Evolutionary conservation across 1,140 invertebrate genomes (phyloP), one percentile per base, ranked within the genome.

Genomic region (Diabrotica undecimpunctata): DNA sequence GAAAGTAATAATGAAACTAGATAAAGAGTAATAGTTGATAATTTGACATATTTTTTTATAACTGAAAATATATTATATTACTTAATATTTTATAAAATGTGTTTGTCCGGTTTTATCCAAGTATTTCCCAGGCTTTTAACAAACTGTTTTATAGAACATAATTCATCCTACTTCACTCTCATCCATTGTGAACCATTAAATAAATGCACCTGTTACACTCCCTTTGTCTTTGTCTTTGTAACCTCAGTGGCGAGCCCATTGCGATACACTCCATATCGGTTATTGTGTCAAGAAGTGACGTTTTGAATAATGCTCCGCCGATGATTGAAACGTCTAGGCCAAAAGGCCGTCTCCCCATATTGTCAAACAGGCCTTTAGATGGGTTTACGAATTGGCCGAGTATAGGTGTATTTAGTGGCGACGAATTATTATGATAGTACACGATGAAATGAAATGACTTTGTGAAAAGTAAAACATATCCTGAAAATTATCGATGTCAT

Each of bases 271-370:
- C 38, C 61, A 58, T 64, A 64, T 64, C 62, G 62, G 62, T 64
- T 53, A 64, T 58, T 51, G 55, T 64, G 62, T 39, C 62, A 64
- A 41, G 39, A 53, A 51, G 38, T 64, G 54, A 64, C 62, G n/a
- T 57, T 58, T 57, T 64, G 62, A 64, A 57, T 64, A 64, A 64
- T 58, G 41, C 10, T 11, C 54, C 11, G 14, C 62, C 39, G 54
- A 64, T 64, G 62, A 64, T 64, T 12, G 41, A 51, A 37, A 38
- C 12, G 55, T 52, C 35, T 62, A 35, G 61, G 61, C 54, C 36
- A 64, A 51, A 51, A 14, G 54, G 12, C 12, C 41, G n/a, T 46
- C 37, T 10, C 55, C 25, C 10, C 13, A 10, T 36, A 62, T 62
- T 54, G n/a, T 62, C 38, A 11, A 54, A 54, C 53, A 54, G 6